Conservation (phyloP, 1,140 invertebrate species). For the Drosophila tropicalis region DNA sequence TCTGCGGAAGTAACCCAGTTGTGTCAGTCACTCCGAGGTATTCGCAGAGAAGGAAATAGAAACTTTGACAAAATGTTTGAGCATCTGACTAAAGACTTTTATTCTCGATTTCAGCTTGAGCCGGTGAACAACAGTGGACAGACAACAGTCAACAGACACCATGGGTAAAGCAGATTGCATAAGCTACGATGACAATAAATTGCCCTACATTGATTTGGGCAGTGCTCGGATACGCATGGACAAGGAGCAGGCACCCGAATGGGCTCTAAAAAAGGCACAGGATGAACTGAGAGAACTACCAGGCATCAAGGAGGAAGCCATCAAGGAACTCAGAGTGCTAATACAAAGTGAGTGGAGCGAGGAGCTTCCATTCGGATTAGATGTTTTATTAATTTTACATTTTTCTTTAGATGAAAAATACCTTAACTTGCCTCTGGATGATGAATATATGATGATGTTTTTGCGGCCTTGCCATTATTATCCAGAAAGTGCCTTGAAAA, state of each 20-base stretch:
- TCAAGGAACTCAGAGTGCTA: constrained; percentile 86
- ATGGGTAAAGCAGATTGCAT: constrained; percentile 81
- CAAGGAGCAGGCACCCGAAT: constrained; percentile 83
- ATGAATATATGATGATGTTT: constrained; percentile 87
- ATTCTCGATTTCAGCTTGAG: constrained; percentile 67
- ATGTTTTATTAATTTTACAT: too few relatives aligned
- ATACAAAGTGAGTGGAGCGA: constrained; percentile 57
- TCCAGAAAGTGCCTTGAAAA: constrained; percentile 86
- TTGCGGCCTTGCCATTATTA: constrained; percentile 88
- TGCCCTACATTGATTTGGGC: constrained; percentile 84
- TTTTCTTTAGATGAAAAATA: constrained; percentile 83
- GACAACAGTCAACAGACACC: constrained; percentile 35
- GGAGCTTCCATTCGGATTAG: too few relatives aligned
- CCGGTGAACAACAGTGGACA: constrained; percentile 44
- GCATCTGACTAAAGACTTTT: constrained; percentile 48
- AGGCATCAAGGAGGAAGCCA: constrained; percentile 85
- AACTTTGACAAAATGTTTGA: constrained; percentile 53
- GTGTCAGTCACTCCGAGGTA: constrained; percentile 33
- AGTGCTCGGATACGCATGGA: constrained; percentile 84
- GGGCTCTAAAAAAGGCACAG: constrained; percentile 85
- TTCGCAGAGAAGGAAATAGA: constrained; percentile 40
- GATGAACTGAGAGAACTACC: constrained; percentile 88
- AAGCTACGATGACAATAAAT: constrained; percentile 83
- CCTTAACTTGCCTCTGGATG: constrained; percentile 85
- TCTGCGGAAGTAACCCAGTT: constrained; percentile 74